phyloP scores from a whole-genome alignment of 2,113 vertebrate species.

The Caloenas nicobarica region DNA sequence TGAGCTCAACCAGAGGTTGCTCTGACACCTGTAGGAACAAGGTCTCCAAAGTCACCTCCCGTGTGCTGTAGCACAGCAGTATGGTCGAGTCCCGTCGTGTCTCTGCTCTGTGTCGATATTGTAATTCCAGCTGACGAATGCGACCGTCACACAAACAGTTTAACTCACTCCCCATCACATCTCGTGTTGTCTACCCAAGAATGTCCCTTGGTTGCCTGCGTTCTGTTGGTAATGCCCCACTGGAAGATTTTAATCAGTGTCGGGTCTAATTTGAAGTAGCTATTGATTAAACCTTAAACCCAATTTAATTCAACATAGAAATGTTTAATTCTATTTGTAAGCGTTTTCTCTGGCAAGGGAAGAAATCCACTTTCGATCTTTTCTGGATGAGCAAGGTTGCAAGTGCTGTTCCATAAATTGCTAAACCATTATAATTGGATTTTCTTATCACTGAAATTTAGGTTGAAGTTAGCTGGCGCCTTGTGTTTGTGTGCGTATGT shows the following conservation, averaged over 20 bases:
- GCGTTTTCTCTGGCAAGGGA: neutral
- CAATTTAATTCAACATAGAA: neutral
- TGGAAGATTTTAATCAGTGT: neutral
- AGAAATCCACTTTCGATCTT: neutral
- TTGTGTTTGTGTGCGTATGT: neutral
- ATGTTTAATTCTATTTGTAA: neutral
- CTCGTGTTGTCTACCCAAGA: rapidly evolving
- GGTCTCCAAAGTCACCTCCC: neutral
- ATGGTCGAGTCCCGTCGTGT: rapidly evolving
- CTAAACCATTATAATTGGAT: neutral
- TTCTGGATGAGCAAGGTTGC: neutral
- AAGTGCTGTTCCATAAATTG: neutral
- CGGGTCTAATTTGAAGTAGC: neutral
- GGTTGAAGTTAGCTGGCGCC: neutral
- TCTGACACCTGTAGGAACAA: too few species aligned
- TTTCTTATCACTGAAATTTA: neutral
- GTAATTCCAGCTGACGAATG: rapidly evolving
- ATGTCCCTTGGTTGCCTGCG: rapidly evolving
- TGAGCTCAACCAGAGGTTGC: neutral
- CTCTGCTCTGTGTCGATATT: rapidly evolving
- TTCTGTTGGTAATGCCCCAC: neutral
- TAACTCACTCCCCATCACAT: rapidly evolving
- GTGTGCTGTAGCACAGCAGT: rapidly evolving
- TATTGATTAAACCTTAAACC: neutral
- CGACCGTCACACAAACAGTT: neutral